phyloP scores from a whole-genome alignment of 2,797 vertebrate species.

The Acipenser oxyrinchus region DNA sequence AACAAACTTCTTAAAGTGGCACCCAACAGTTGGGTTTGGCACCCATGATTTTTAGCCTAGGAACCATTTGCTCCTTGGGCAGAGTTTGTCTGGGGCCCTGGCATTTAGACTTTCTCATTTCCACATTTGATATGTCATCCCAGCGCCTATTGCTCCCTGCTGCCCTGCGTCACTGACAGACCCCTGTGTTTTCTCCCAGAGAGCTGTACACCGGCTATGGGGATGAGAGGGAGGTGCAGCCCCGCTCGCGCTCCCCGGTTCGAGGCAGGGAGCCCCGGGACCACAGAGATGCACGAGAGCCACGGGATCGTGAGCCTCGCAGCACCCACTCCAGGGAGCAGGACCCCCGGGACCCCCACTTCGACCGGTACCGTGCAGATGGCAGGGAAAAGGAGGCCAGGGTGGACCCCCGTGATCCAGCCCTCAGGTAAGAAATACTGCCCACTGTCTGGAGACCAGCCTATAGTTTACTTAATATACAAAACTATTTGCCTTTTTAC shows the following conservation, averaged over 20 bases:
- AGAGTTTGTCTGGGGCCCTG: too few relatives aligned
- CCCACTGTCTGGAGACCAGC: not conserved
- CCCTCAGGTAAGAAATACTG: constrained; percentile 54
- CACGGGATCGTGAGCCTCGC: constrained; percentile 44
- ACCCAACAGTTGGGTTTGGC: too few relatives aligned
- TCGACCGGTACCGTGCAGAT: constrained; percentile 31
- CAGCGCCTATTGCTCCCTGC: not conserved
- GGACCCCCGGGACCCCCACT: constrained; percentile 27
- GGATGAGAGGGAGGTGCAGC: constrained; percentile 56
- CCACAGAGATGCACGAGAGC: constrained; percentile 63
- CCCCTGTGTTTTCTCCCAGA: constrained; percentile 38
- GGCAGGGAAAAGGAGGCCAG: constrained; percentile 57
- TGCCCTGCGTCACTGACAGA: constrained; percentile 12
- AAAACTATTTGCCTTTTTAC: constrained; percentile 7
- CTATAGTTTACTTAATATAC: constrained; percentile 7
- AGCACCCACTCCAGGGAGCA: constrained; percentile 47
- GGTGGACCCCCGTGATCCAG: constrained; percentile 56
- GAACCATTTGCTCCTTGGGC: too few relatives aligned
- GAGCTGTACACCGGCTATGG: constrained; percentile 42
- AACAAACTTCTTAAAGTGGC: too few relatives aligned
- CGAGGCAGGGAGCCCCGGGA: constrained; percentile 63
- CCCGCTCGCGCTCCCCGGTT: constrained; percentile 53
- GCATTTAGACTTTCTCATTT: too few relatives aligned
- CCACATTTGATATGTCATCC: too few relatives aligned
- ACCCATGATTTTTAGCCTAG: too few relatives aligned